Base-by-base conservation (phyloP, 2,113 vertebrate genomes). In the Hiodon tergisus region DNA sequence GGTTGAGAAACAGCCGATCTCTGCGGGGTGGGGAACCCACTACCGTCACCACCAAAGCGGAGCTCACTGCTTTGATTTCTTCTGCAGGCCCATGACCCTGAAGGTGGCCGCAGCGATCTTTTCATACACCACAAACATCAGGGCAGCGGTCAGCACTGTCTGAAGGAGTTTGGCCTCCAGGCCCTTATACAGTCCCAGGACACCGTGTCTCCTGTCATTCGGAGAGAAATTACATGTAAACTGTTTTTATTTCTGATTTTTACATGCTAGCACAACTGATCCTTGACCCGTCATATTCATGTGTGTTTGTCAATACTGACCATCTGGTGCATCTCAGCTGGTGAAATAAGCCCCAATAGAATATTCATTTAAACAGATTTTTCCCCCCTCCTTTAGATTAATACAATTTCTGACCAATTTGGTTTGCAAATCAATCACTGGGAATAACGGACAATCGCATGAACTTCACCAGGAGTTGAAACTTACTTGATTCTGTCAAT, bases 81-180 rank as follows among this genome's bases (percentile, higher is more conserved):
- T 82, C 63, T 86, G 88, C 58, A 92, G 69, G 57, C 90, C 87
- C 92, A 93, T 92, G 76, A 92, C 75, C 81, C 75, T 91, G 79
- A 93, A 93, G 48, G 90, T 93, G 6, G 83, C 86, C 0, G 85
- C 73, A 0, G 89, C 80, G 71, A 93, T 91, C 85, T 93, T 93
- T 83, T 93, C 92, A 2, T 93, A 93, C 63, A 93, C 85, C 2
- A 93, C 89, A 17, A 93, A 93, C 92, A 93, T 93, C 77, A 93
- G 91, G 3, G 91, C 91, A 0, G 92, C 90, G 0, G 92, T 92
- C 79, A 93, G 84, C 4, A 93, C 90, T 0, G 91, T 93, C 88
- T 93, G 92, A 1, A 93, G 88, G 65, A 93, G 83, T 79, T 93
- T 93, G 60, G 92, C 91, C 85, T 93, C 92, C 82, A 93, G 85